These are phyloP conservation scores for Cossypha polioptera DNA, from an alignment of 2,797 vertebrate species.

Conservation along the genomic window DNA sequence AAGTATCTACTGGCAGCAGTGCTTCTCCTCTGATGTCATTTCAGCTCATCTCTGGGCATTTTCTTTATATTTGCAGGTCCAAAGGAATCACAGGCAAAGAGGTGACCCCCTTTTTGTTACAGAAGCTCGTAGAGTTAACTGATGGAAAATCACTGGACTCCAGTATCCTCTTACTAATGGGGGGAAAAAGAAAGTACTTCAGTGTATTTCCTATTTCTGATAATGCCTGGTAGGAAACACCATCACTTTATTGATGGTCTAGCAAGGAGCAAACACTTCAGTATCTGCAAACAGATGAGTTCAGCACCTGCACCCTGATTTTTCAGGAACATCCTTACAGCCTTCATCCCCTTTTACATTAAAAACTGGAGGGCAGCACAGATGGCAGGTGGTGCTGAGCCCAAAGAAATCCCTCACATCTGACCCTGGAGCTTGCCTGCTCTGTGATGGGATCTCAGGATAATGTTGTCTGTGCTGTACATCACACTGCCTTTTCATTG, in stretches of 20 bases:
- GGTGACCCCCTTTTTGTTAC: constrained; percentile 87
- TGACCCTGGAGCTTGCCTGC: background rate
- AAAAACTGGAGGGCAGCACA: background rate
- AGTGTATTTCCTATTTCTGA: background rate
- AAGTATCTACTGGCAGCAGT: background rate
- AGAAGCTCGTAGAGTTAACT: constrained; percentile 82
- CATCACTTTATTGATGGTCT: background rate
- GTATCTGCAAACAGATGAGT: background rate
- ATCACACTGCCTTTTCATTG: background rate
- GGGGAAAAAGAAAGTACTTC: background rate
- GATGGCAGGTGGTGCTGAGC: background rate
- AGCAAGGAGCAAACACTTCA: background rate
- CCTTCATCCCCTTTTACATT: background rate
- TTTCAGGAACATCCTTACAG: background rate
- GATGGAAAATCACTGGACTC: constrained; percentile 84
- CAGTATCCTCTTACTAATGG: constrained; percentile 82
- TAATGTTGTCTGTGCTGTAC: background rate
- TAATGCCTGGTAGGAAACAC: background rate
- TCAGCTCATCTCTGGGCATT: background rate
- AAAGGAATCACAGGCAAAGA: constrained; percentile 82
- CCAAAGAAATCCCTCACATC: background rate
- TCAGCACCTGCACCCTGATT: background rate
- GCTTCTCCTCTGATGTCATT: background rate
- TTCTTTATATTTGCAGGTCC: constrained; percentile 65
- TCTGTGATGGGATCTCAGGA: background rate